These are phyloP conservation scores for Dendrolimus kikuchii DNA, from an alignment of 1,140 invertebrate genomes.

Conservation along the genomic window DNA sequence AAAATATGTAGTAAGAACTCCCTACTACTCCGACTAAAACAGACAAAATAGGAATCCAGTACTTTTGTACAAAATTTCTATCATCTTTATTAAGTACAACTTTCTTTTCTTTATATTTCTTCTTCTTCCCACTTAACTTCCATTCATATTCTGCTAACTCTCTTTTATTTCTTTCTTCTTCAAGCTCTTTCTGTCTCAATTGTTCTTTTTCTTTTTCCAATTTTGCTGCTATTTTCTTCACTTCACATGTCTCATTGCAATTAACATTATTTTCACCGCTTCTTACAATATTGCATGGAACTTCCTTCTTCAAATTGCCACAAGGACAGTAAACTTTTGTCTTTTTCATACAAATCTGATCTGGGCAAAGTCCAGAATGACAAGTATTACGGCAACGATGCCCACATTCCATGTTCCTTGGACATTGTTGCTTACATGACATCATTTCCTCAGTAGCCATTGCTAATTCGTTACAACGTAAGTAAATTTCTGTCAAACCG, in stretches of 20 bases:
- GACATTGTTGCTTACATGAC: constrained; percentile 88
- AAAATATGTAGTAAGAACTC: constrained; percentile 37
- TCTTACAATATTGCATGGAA: constrained; percentile 78
- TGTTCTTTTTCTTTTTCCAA: constrained; percentile 69
- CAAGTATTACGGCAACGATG: constrained; percentile 85
- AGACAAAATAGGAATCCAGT: constrained; percentile 55
- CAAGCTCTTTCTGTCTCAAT: constrained; percentile 72
- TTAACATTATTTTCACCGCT: constrained; percentile 66
- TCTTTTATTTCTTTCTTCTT: constrained; percentile 77
- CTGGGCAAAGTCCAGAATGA: constrained; percentile 83
- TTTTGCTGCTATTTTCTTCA: constrained; percentile 71
- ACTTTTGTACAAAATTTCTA: constrained; percentile 48
- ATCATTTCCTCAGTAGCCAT: constrained; percentile 73
- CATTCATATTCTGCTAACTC: constrained; percentile 83
- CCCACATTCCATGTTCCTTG: constrained; percentile 83
- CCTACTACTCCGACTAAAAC: constrained; percentile 30
- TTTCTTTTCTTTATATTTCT: constrained; percentile 60
- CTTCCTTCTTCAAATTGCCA: constrained; percentile 83
- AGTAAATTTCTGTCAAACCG: constrained; percentile 80
- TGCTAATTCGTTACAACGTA: constrained; percentile 80
- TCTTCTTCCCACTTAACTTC: constrained; percentile 77
- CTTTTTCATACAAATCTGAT: constrained; percentile 83
- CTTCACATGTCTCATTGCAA: constrained; percentile 77
- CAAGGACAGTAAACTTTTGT: constrained; percentile 86
- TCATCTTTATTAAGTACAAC: constrained; percentile 46